Conservation (phyloP, 2,888 invertebrate genomes). For the Pharmacophagus antenor region DNA sequence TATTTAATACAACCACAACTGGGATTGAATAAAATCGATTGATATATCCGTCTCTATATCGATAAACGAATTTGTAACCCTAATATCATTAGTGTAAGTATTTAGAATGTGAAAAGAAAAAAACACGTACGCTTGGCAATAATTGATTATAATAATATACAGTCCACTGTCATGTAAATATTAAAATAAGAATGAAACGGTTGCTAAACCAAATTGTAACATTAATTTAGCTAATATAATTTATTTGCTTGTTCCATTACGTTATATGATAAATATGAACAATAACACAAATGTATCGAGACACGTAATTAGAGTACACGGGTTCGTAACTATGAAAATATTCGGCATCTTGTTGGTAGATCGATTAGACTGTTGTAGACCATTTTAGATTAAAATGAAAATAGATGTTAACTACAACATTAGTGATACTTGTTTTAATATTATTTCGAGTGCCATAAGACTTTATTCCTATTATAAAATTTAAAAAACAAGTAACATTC, state of each 20-base stretch:
- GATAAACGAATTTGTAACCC: conserved; percentile 75
- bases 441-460: conserved; percentile 73
- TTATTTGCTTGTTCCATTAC: conserved; percentile 10
- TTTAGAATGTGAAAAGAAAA: conserved; percentile 56
- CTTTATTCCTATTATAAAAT: conserved; percentile 54
- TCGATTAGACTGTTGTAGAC: conserved; percentile 29
- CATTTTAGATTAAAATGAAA: conserved; percentile 22
- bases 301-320: conserved; percentile 14
- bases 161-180: conserved; percentile 44
- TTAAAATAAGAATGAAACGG: conserved; percentile 6
- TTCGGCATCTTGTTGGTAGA: conserved; percentile 25
- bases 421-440: conserved; percentile 45
- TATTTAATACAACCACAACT: conserved; percentile 60
- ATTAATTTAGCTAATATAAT: conserved; percentile 6
- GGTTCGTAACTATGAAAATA: conserved; percentile 25
- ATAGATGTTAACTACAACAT: conserved; percentile 18
- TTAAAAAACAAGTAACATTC: conserved; percentile 58
- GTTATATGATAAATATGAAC: conserved; percentile 3
- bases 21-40: conserved; percentile 72
- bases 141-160: conserved; percentile 58
- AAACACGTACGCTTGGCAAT: conserved; percentile 76
- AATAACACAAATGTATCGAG: conserved; percentile 2
- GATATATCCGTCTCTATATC: conserved; percentile 75
- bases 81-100: conserved; percentile 74
- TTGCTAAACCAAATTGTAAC: neutral